phyloP scores from a whole-genome alignment of 1,140 invertebrate genomes.

The Euwallacea fornicatus region DNA sequence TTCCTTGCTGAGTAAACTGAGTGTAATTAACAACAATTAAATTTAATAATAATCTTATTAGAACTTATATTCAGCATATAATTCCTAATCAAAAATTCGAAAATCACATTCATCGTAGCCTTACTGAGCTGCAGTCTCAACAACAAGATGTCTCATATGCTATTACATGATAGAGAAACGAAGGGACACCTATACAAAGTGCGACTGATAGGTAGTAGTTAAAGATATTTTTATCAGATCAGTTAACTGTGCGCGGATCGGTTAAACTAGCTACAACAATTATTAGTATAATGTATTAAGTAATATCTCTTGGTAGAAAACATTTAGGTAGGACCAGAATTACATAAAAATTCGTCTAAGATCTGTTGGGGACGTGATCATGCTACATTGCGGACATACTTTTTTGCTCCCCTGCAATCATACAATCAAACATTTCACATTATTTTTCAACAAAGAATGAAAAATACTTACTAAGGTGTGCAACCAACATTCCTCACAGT shows the following conservation, averaged over 20 bases:
- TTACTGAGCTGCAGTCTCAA: background rate
- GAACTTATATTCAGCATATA: too few relatives aligned
- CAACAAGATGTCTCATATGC: background rate
- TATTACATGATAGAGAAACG: background rate
- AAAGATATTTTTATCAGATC: background rate
- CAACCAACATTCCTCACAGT: conserved; percentile 81
- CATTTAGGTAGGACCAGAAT: conserved; percentile 41
- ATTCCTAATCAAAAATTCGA: background rate
- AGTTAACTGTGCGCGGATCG: background rate
- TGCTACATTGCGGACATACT: conserved; percentile 80
- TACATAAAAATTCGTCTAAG: conserved; percentile 76
- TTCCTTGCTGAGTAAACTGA: background rate
- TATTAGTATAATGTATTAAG: background rate
- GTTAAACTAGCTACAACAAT: background rate
- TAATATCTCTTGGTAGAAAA: conserved; percentile 1
- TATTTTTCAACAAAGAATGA: background rate
- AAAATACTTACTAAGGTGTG: conserved; percentile 61
- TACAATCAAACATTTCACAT: conserved; percentile 28
- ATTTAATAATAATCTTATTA: too few relatives aligned
- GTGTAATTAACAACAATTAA: background rate
- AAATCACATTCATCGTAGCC: background rate
- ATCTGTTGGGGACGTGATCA: conserved; percentile 76
- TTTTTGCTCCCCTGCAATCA: conserved; percentile 68
- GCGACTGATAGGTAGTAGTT: background rate
- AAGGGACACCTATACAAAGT: background rate